Conservation (phyloP, 2,888 invertebrate genomes). For the Bursaphelenchus okinawaensis region DNA sequence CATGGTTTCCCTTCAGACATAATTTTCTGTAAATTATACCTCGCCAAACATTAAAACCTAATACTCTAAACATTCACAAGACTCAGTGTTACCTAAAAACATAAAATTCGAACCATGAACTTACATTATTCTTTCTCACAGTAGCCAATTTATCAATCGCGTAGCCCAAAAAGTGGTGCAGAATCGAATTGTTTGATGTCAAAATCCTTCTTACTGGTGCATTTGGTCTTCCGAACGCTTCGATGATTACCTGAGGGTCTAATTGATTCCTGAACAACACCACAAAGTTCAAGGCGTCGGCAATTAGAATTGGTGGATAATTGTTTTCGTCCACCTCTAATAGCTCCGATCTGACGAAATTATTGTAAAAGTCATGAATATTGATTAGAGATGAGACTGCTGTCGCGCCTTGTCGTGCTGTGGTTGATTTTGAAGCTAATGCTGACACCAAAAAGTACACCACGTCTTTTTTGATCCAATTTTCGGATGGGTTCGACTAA, state of each 20-base stretch:
- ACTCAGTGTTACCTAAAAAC: too few species aligned
- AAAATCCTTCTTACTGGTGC: conserved; percentile 64
- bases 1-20: too few species aligned
- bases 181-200: conserved; percentile 73
- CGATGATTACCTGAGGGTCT: conserved; percentile 72
- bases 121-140: conserved; percentile 1
- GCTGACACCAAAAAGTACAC: conserved; percentile 93
- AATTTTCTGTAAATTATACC: too few species aligned
- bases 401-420: conserved; percentile 65
- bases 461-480: conserved; percentile 79
- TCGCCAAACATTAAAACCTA: too few species aligned
- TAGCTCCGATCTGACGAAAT: conserved; percentile 80
- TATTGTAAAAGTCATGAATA: conserved; percentile 78
- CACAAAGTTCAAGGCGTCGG: conserved; percentile 89
- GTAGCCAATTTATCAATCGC: conserved; percentile 74
- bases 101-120: neutral
- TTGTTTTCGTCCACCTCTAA: conserved; percentile 61
- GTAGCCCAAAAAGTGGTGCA: conserved; percentile 90
- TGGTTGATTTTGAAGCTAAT: conserved; percentile 80
- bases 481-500: conserved; percentile 67
- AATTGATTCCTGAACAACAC: conserved; percentile 90
- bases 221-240: conserved; percentile 63
- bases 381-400: conserved; percentile 59
- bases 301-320: conserved; percentile 69
- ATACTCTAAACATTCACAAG: too few species aligned